Evolutionary conservation across 2,888 invertebrate genomes (phyloP).

Genomic region (Limnephilus rhombicus): DNA sequence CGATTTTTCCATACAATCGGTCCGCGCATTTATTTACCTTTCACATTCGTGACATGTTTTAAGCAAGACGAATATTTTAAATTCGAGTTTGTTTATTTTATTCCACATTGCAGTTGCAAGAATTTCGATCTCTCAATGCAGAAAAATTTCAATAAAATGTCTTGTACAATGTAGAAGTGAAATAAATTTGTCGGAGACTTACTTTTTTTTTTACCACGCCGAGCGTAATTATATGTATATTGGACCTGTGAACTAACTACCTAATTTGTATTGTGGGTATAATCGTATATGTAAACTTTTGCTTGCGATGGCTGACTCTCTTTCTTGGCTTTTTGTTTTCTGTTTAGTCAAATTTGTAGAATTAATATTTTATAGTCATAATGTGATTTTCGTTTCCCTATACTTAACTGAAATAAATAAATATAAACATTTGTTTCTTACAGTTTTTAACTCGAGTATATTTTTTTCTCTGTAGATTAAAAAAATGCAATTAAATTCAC

Average conservation of each 20-base stretch:
- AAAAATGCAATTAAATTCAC: neutral
- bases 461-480: neutral
- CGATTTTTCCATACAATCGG: constrained; percentile 4
- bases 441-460: neutral
- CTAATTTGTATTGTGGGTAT: neutral
- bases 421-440: neutral
- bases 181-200: neutral
- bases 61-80: constrained; percentile 8
- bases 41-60: constrained; percentile 42
- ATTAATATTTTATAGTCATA: neutral
- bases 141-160: neutral
- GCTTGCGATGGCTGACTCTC: neutral
- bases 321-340: neutral
- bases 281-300: neutral
- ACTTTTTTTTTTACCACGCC: neutral
- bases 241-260: neutral
- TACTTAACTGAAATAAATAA: neutral
- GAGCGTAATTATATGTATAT: neutral
- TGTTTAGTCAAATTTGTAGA: neutral
- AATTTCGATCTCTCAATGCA: neutral
- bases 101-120: neutral
- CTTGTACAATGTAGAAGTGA: neutral
- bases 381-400: neutral
- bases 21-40: constrained; percentile 19
- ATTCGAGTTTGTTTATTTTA: neutral